Conservation (phyloP, 2,888 invertebrate species). For the Maniola hyperantus region DNA sequence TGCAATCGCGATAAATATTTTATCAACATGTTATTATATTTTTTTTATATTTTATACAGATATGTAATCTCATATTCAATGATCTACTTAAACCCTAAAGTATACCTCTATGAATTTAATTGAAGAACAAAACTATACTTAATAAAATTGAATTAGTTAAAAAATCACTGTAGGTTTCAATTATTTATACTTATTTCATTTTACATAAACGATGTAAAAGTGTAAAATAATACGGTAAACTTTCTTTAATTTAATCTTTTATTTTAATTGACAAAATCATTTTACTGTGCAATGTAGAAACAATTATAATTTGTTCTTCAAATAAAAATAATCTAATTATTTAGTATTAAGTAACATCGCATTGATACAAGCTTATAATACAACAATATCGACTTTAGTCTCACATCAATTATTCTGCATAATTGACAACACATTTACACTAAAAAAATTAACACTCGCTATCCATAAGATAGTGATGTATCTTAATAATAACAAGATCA, state of each 20-base stretch:
- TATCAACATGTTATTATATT: background rate
- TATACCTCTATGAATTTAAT: background rate
- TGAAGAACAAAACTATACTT: slow-evolving; percentile 12
- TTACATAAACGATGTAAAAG: no score
- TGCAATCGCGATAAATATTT: background rate
- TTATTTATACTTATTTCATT: no score
- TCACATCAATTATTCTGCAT: no score
- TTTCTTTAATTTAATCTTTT: background rate
- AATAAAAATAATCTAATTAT: slow-evolving; percentile 13
- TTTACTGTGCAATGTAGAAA: background rate
- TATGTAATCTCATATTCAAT: background rate
- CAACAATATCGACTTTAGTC: background rate
- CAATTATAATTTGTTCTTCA: slow-evolving; percentile 5
- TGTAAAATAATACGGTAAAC: no score
- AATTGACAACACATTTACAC: background rate
- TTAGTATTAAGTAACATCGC: slow-evolving; percentile 5
- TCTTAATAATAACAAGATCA: background rate
- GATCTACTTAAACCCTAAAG: slow-evolving; percentile 2
- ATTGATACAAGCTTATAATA: background rate
- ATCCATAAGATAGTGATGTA: background rate
- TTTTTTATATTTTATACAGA: background rate
- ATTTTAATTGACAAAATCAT: background rate
- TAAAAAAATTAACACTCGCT: background rate
- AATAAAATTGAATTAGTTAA: no score
- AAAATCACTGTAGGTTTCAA: no score